Evolutionary conservation across 2,797 vertebrate species (phyloP).

Genomic region (Pseudomugil tenellus): DNA sequence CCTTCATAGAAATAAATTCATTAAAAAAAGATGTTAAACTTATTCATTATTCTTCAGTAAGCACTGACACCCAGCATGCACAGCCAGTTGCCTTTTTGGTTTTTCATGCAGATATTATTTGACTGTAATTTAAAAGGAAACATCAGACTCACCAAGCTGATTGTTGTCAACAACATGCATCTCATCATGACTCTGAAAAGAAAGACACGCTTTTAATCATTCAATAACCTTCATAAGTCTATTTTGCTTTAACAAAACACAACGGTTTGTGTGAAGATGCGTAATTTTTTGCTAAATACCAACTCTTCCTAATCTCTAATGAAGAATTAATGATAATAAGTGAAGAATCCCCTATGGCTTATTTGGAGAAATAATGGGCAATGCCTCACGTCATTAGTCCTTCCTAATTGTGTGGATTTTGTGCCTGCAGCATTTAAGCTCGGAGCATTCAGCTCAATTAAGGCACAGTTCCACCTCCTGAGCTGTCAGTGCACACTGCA

Average conservation of each 20-base stretch:
- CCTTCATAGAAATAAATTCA: not conserved
- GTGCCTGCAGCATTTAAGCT: conserved; percentile 65
- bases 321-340: conserved; percentile 67
- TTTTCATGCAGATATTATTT: not conserved
- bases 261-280: conserved; percentile 17
- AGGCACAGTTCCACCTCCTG: conserved; percentile 60
- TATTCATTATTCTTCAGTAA: conserved; percentile 2
- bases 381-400: conserved; percentile 71
- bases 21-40: not conserved
- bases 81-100: not conserved
- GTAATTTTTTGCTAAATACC: conserved; percentile 40
- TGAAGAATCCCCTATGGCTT: conserved; percentile 61
- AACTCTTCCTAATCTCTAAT: conserved; percentile 59
- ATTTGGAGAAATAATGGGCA: conserved; percentile 73
- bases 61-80: not conserved
- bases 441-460: conserved; percentile 70
- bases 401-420: conserved; percentile 73
- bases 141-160: conserved; percentile 77
- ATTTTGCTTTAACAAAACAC: conserved; percentile 13
- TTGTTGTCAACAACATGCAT: conserved; percentile 67
- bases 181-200: conserved; percentile 76
- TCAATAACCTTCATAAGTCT: conserved; percentile 44
- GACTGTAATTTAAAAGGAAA: conserved; percentile 3
- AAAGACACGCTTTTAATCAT: conserved; percentile 55
- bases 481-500: conserved; percentile 58